Percentiles rank a stretch among this genome's conserved stretches.
These are phyloP conservation scores for Bombyx mori DNA, from an alignment of 1,140 invertebrate species.

Conservation along the genomic window DNA sequence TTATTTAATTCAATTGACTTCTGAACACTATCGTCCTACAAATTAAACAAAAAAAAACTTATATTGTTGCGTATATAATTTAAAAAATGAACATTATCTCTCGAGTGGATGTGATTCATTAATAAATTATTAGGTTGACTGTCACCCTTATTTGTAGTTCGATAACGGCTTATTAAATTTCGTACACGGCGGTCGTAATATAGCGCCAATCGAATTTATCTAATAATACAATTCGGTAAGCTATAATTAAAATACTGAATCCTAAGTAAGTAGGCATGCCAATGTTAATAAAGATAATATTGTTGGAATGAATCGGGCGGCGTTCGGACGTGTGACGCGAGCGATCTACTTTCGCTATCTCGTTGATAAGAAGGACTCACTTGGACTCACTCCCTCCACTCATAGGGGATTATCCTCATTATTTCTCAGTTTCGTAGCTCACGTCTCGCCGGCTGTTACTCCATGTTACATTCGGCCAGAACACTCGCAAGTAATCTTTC, in stretches of 20 bases:
- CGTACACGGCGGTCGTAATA: slow-evolving; percentile 30
- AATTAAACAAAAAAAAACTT: too few relatives aligned
- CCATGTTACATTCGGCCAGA: slow-evolving; percentile 11
- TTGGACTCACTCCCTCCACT: slow-evolving; percentile 25
- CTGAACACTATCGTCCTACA: neutral
- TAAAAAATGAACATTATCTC: slow-evolving; percentile 29
- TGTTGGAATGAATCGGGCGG: slow-evolving; percentile 33
- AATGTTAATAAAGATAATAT: slow-evolving; percentile 53
- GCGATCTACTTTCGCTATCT: slow-evolving; percentile 49
- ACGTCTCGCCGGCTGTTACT: slow-evolving; percentile 20
- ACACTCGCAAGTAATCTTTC: slow-evolving; percentile 9
- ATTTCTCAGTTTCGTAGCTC: slow-evolving; percentile 38
- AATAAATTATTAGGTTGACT: slow-evolving; percentile 36
- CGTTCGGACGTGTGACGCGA: slow-evolving; percentile 33
- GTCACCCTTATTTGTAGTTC: slow-evolving; percentile 39
- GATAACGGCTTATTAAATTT: slow-evolving; percentile 63
- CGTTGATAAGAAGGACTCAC: slow-evolving; percentile 38
- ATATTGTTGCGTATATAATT: slow-evolving; percentile 22
- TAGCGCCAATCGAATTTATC: slow-evolving; percentile 29
- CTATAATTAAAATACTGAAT: slow-evolving; percentile 52
- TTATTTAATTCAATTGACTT: too few relatives aligned
- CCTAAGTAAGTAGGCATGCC: slow-evolving; percentile 27
- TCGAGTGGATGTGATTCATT: slow-evolving; percentile 38
- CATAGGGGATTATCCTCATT: slow-evolving; percentile 53
- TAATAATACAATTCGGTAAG: slow-evolving; percentile 31